Evolutionary conservation across 2,113 vertebrate genomes (phyloP).

Genomic region (Stigmatopora argus): DNA sequence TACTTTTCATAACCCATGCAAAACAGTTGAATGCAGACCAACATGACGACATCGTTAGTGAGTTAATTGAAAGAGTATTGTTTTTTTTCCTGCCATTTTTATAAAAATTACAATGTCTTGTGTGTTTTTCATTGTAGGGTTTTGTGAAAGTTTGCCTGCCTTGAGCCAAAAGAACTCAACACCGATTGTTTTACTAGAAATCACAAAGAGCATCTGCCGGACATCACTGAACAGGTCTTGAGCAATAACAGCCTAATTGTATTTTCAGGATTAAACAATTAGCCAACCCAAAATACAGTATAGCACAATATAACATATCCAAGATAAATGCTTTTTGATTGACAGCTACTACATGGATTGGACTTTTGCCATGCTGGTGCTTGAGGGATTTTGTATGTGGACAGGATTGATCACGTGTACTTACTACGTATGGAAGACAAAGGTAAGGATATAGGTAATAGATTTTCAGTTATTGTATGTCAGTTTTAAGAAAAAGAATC

Average conservation of each 20-base stretch:
- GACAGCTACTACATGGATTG: constrained; percentile 57
- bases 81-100: not conserved
- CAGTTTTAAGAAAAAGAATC: no score
- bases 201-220: constrained; percentile 70
- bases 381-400: constrained; percentile 75
- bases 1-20: constrained; percentile 56
- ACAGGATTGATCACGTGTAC: constrained; percentile 63
- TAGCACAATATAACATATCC: not conserved
- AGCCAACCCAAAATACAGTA: not conserved
- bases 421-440: constrained; percentile 71
- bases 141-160: constrained; percentile 45
- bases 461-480: no score
- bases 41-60: not conserved
- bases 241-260: not conserved
- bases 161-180: constrained; percentile 40
- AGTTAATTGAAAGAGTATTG: not conserved
- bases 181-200: constrained; percentile 53
- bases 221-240: constrained; percentile 62
- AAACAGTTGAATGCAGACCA: not conserved
- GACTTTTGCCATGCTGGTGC: constrained; percentile 65
- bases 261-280: not conserved
- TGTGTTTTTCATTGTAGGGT: constrained; percentile 29
- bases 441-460: constrained; percentile 37
- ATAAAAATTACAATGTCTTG: not conserved
- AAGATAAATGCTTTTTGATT: constrained; percentile 22